Conservation (phyloP, 2,888 invertebrate species). For the Leptinotarsa haldemani region DNA sequence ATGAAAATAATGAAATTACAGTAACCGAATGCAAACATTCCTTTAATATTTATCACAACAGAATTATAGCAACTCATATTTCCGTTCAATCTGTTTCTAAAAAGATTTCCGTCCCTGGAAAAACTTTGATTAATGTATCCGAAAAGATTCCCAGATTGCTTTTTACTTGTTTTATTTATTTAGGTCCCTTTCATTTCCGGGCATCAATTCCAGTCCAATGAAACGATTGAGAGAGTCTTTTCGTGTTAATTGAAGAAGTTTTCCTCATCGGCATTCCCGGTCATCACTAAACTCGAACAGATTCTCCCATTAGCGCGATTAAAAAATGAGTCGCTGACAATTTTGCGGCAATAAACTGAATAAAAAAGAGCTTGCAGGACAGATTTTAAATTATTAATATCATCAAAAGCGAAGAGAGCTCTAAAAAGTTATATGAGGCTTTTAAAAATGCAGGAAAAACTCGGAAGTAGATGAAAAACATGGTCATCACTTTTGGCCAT, state of each 20-base stretch:
- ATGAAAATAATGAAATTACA: background rate
- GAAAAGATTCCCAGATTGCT: slow-evolving; percentile 21
- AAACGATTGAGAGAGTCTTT: slow-evolving; percentile 25
- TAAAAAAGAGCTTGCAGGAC: slow-evolving; percentile 5
- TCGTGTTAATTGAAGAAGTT: slow-evolving; percentile 23
- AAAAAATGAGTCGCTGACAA: slow-evolving; percentile 14
- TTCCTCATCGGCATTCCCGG: slow-evolving; percentile 6
- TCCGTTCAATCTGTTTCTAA: slow-evolving; percentile 7
- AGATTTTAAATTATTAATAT: slow-evolving; percentile 17
- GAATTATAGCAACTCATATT: slow-evolving; percentile 19
- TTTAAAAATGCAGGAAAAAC: background rate
- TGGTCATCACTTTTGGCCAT: background rate
- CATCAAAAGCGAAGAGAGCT: slow-evolving; percentile 10
- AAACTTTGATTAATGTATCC: slow-evolving; percentile 26
- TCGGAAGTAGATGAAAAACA: background rate
- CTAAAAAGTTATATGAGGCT: background rate
- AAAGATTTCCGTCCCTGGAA: background rate
- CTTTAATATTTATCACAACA: slow-evolving; percentile 7
- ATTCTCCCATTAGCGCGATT: slow-evolving; percentile 14
- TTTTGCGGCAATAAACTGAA: background rate
- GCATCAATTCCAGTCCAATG: slow-evolving; percentile 23
- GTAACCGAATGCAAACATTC: background rate
- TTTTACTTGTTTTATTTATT: slow-evolving; percentile 23
- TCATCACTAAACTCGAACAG: background rate
- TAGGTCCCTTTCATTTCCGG: slow-evolving; percentile 20